Conservation (phyloP, 2,888 invertebrate species). For the Crepidodera aurea region DNA sequence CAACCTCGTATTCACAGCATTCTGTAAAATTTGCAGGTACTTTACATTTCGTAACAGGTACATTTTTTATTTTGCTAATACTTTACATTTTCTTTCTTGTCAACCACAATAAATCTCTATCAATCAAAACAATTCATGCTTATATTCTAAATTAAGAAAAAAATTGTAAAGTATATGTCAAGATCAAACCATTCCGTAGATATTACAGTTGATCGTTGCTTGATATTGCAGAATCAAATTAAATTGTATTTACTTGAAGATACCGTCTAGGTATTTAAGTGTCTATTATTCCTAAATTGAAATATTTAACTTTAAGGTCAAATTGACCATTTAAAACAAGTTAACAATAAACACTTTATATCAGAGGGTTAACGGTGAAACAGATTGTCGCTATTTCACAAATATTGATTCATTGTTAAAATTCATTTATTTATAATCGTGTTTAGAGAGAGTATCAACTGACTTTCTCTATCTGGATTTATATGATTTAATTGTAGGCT, state of each 20-base stretch:
- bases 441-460: background rate
- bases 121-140: background rate
- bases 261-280: too few species aligned
- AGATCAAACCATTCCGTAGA: background rate
- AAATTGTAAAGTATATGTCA: conserved; percentile 2
- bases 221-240: conserved; percentile 2
- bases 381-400: background rate
- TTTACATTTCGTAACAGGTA: too few species aligned
- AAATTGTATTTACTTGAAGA: too few species aligned
- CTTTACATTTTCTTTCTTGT: conserved; percentile 8
- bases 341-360: too few species aligned
- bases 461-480: too few species aligned
- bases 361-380: too few species aligned
- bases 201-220: background rate
- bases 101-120: conserved; percentile 4
- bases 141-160: conserved; percentile 11
- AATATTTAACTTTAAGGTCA: background rate
- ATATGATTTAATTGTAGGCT: too few species aligned
- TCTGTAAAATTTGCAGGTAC: background rate
- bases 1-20: background rate
- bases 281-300: background rate
- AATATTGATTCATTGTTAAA: background rate
- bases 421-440: background rate
- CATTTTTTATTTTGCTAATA: background rate
- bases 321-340: background rate